A percentile compares a stretch with the other conserved stretches of the same genome.
phyloP scores from a whole-genome alignment of 2,113 vertebrate genomes.

The Pollachius pollachius region DNA sequence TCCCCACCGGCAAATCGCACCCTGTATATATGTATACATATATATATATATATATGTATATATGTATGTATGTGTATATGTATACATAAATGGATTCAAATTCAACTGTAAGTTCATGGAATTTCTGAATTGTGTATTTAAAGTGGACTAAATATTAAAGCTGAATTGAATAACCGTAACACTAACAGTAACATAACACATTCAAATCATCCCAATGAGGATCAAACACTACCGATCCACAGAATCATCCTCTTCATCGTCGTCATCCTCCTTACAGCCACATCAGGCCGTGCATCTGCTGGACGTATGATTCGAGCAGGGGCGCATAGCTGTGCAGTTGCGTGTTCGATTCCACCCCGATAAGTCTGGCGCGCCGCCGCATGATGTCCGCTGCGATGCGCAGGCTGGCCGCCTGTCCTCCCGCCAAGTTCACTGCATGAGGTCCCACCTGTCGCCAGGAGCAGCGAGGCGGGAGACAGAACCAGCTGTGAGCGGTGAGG shows the following conservation, averaged over 20 bases:
- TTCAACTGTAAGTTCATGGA: too few relatives aligned
- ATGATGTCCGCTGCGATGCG: slow-evolving; percentile 69
- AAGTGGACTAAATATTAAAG: neutral
- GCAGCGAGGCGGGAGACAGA: neutral
- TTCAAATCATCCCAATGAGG: too few relatives aligned
- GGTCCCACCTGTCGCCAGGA: slow-evolving; percentile 69
- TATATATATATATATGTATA: too few relatives aligned
- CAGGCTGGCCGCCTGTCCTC: slow-evolving; percentile 73
- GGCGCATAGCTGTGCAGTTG: slow-evolving; percentile 34
- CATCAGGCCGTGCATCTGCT: slow-evolving; percentile 74
- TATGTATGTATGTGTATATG: too few relatives aligned
- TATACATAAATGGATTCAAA: too few relatives aligned
- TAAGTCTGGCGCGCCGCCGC: neutral
- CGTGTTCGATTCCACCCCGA: neutral
- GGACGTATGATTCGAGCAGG: slow-evolving; percentile 64
- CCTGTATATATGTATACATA: too few relatives aligned
- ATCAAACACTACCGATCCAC: too few relatives aligned
- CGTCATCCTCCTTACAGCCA: slow-evolving; percentile 52
- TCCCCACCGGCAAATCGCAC: too few relatives aligned
- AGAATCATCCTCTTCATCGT: too few relatives aligned
- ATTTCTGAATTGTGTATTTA: neutral
- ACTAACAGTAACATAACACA: too few relatives aligned
- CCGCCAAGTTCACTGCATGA: slow-evolving; percentile 79
- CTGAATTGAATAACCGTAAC: too few relatives aligned
- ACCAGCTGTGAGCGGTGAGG: too few relatives aligned